Evolutionary conservation across 2,113 vertebrate genomes (phyloP), one percentile per base, ranked within the genome.

Genomic region (Dipodomys ordii): DNA sequence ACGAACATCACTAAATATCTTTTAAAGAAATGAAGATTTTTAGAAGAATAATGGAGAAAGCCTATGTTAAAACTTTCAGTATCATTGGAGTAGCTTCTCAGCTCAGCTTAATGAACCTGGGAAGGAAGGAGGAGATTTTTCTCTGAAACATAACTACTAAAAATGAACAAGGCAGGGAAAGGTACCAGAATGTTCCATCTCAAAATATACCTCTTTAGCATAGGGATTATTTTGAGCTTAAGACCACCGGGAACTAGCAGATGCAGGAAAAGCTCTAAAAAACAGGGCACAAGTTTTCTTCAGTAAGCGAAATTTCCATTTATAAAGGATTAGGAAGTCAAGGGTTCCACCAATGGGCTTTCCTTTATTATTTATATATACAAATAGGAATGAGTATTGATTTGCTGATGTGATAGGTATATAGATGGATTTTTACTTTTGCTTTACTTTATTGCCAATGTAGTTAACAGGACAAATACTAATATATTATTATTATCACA

Each of bases 31-130:
- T 62, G 19, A 80, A 91, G 67, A 57, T n/a, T 57, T 35, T 69
- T 35, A 81, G 60, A 71, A 90, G 83, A 76, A 65, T 64, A 35
- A 7, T 71, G 91, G 67, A 60, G 32, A 88, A 88, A 72, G 73
- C 1, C 1, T 5, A 1, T 32, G 27, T 72, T 87, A 78, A 64
- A 78, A 28, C 76, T 57, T 65, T 80, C 72, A 44, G 46, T 49
- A 78, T 30, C 20, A 72, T 79, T 79, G 44, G 35, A 44, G 64
- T 25, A 69, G 35, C 5, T 64, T 83, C 60, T 62, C 0, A 13
- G 46, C 11, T 92, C 46, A 79, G 64, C 20, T 60, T 35, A 78
- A n/a, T 23, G 53, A 67, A 71, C 32, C 46, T 30, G 1, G 60
- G 18, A 67, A 78, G 35, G 44, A 60, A 69, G 62, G n/a, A 78